Evolutionary conservation across 2,113 vertebrate genomes (phyloP).

Genomic region (Leptodactylus fuscus): DNA sequence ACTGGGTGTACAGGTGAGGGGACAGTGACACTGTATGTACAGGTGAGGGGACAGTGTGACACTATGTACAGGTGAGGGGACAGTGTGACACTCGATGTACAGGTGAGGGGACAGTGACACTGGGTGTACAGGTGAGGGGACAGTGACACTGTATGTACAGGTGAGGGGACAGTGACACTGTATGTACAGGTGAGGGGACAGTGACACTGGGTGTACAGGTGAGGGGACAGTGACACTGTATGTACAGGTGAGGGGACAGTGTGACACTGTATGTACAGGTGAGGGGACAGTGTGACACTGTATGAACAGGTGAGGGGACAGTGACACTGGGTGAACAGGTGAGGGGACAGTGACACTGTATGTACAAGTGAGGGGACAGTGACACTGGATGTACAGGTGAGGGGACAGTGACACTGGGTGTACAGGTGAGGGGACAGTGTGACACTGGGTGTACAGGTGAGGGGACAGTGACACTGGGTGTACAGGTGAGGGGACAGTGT

Average conservation of each 20-base stretch:
- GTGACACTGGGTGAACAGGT: slow-evolving; percentile 14
- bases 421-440: too few species aligned
- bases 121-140: not conserved
- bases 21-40: not conserved
- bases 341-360: not conserved
- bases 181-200: slow-evolving; percentile 38
- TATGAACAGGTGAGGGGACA: not conserved
- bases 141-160: not conserved
- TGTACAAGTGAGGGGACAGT: not conserved
- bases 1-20: not conserved
- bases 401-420: not conserved
- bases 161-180: not conserved
- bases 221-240: not conserved
- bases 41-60: slow-evolving; percentile 1
- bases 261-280: not conserved
- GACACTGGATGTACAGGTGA: not conserved
- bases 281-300: not conserved
- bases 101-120: slow-evolving; percentile 8
- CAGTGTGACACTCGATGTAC: slow-evolving; percentile 1
- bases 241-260: not conserved
- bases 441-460: too few species aligned
- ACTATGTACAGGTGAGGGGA: slow-evolving; percentile 9
- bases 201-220: not conserved
- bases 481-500: not conserved
- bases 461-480: too few species aligned